phyloP scores from a whole-genome alignment of 1,140 invertebrate species.

The Drosophila lacteicornis region DNA sequence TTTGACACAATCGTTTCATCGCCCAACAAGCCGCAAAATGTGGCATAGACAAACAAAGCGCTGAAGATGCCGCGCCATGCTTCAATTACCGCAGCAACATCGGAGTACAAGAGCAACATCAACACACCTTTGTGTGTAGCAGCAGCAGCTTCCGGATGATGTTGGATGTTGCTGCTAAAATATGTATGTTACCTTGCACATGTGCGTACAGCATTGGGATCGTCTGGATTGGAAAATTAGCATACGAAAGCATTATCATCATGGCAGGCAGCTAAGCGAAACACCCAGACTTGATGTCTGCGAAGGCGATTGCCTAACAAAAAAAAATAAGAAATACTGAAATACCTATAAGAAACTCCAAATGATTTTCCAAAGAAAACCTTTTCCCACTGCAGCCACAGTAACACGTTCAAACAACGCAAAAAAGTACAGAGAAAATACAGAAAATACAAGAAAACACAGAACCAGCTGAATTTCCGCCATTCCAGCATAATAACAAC shows the following conservation, averaged over 20 bases:
- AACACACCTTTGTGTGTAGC: constrained; percentile 18
- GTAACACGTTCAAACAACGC: constrained; percentile 24
- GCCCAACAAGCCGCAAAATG: constrained; percentile 34
- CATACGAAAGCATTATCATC: constrained; percentile 49
- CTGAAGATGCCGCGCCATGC: constrained; percentile 44
- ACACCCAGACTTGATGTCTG: constrained; percentile 52
- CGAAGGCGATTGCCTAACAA: constrained; percentile 45
- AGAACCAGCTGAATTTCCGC: constrained; percentile 31
- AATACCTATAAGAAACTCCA: background rate
- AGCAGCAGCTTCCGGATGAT: constrained; percentile 67
- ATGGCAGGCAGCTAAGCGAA: constrained; percentile 59
- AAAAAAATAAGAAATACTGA: constrained; percentile 21
- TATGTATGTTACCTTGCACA: constrained; percentile 20
- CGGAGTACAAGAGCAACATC: constrained; percentile 6
- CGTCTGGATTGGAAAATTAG: constrained; percentile 42
- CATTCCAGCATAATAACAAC: constrained; percentile 25
- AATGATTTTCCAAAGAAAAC: constrained; percentile 27
- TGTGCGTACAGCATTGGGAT: constrained; percentile 43
- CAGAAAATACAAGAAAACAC: background rate
- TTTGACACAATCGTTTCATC: constrained; percentile 63
- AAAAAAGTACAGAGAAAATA: constrained; percentile 31
- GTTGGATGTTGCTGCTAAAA: constrained; percentile 26
- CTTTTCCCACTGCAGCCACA: constrained; percentile 10
- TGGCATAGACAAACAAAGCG: constrained; percentile 20
- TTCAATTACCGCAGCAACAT: constrained; percentile 47